Evolutionary conservation across 2,888 invertebrate genomes (phyloP), one percentile per base, ranked within the genome.

Genomic region (Branchipolynoe longqiensis): DNA sequence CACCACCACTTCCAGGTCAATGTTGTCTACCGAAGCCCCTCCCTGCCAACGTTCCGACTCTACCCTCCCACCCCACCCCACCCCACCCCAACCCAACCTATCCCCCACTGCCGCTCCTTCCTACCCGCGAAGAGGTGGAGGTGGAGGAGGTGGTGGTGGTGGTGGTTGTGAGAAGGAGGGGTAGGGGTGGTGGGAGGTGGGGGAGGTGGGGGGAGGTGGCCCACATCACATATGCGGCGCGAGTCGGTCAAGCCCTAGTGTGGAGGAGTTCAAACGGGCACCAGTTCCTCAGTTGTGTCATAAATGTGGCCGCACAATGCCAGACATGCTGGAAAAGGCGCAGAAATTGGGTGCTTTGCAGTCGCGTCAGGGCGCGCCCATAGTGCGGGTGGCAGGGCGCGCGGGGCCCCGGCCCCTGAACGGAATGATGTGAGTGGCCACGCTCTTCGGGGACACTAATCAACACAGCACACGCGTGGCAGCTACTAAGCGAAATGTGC

Each of bases 221-320:
- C 62, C 18, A 31, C 78, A 78, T 78, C 78, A 78, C 22, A 78
- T 78, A 78, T 78, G 78, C 78, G 48, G 48, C 8, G 78, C 78
- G 54, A 78, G 78, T 25, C 78, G 28, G 48, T 18, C 78, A 78
- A 78, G 48, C 78, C 78, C 78, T 31, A 78, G 48, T 78, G 78
- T 78, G 48, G 78, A 41, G 28, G 48, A 54, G 78, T 78, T 78
- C 78, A 78, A 78, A 78, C 78, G 78, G 78, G n/a, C 48, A 18
- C 28, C 78, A 28, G 78, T 48, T 28, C 78, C 78, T 78, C 78
- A n/a, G 78, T 78, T 78, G 78, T 78, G 78, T 78, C 78, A 78
- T 78, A 78, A 78, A 78, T 78, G 78, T 41, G 78, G 48, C 78
- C 25, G 48, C 78, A 78, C 78, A 78, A 78, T 78, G 54, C 25